Conservation (phyloP, 2,113 vertebrate genomes). For the Hydrolagus affinis region DNA sequence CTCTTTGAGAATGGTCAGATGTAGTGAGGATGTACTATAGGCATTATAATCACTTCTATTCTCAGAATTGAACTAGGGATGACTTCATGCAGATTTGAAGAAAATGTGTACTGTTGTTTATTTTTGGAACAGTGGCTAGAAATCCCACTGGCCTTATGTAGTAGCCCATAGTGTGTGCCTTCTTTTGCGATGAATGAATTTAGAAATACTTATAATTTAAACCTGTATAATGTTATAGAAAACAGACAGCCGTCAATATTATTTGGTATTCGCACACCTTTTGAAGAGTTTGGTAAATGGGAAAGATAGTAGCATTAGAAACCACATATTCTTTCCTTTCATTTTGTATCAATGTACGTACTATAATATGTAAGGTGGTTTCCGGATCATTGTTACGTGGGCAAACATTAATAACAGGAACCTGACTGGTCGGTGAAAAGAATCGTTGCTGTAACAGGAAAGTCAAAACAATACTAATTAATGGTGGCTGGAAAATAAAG, state of each 20-base stretch:
- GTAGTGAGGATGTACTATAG: too few species aligned
- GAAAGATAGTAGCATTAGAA: background rate
- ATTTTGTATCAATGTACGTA: background rate
- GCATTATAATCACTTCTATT: background rate
- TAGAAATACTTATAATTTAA: conserved; percentile 12
- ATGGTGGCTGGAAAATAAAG: too few species aligned
- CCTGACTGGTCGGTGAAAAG: background rate
- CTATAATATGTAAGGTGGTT: background rate
- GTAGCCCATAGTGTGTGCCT: conserved; percentile 36
- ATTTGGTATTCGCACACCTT: background rate
- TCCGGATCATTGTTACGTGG: background rate
- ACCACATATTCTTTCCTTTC: background rate
- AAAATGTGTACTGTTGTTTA: background rate
- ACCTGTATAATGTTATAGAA: background rate
- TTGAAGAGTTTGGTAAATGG: background rate
- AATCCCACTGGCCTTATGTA: conserved; percentile 35
- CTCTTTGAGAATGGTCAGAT: too few species aligned
- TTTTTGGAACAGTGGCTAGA: conserved; percentile 31
- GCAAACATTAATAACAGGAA: conserved; percentile 14
- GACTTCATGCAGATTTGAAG: background rate
- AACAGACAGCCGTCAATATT: background rate
- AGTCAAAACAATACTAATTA: background rate
- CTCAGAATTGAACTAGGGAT: background rate
- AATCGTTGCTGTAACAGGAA: background rate
- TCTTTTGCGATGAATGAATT: conserved; percentile 27